Conservation (phyloP, 2,113 vertebrate genomes). For the Rhinolophus ferrumequinum region DNA sequence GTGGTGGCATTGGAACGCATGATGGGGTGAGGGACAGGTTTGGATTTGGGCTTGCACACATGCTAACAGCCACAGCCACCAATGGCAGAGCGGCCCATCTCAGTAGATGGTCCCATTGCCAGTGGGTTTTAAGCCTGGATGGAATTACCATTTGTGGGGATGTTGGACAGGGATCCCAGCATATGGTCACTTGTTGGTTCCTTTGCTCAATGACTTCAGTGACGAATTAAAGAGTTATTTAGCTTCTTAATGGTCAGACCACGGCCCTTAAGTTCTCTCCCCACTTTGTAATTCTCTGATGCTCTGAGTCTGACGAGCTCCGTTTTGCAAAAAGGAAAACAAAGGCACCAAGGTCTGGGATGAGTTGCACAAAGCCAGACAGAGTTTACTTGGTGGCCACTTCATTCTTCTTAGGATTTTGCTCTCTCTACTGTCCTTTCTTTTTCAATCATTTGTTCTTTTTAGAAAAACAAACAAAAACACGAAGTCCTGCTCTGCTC, state of each 20-base stretch:
- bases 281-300: not conserved
- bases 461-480: not conserved
- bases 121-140: not conserved
- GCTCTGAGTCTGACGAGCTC: not conserved
- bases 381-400: accelerated
- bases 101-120: accelerated
- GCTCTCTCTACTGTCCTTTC: not conserved
- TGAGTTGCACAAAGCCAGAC: accelerated
- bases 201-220: not conserved
- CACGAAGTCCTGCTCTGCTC: not conserved
- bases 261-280: not conserved
- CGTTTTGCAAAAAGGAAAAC: not conserved
- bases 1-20: accelerated
- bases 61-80: not conserved
- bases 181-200: not conserved
- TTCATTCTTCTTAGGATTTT: not conserved
- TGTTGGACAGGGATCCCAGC: accelerated
- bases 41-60: not conserved
- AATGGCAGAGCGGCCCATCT: not conserved
- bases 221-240: not conserved
- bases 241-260: not conserved
- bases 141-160: not conserved
- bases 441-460: not conserved
- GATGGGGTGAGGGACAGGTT: not conserved
- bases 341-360: accelerated